Evolutionary conservation across 2,797 vertebrate species (phyloP).

Genomic region (Pteropus rufus): DNA sequence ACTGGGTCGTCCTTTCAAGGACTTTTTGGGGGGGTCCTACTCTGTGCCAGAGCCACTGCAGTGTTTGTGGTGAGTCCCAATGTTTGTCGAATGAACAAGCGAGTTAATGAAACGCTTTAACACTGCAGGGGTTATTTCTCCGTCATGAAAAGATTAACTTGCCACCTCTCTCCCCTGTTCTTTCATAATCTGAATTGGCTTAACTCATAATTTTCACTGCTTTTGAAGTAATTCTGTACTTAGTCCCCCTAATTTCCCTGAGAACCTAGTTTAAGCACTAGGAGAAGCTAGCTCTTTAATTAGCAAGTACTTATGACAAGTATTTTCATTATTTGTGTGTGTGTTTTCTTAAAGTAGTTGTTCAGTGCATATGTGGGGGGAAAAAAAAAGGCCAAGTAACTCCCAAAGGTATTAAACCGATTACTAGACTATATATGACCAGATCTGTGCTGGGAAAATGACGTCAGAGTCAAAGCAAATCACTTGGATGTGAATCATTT

Average conservation of each 20-base stretch:
- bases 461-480: constrained; percentile 8
- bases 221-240: neutral
- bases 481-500: constrained; percentile 30
- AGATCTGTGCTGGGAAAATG: neutral
- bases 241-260: neutral
- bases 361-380: neutral
- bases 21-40: neutral
- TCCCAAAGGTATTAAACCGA: constrained; percentile 47
- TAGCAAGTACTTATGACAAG: constrained; percentile 4
- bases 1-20: neutral
- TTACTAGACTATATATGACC: neutral
- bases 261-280: constrained; percentile 17
- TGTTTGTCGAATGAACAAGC: neutral
- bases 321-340: neutral
- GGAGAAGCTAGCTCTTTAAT: constrained; percentile 42
- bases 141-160: neutral
- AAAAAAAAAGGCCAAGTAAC: neutral
- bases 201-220: neutral
- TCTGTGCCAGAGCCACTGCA: neutral
- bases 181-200: neutral
- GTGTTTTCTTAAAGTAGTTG: neutral
- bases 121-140: neutral
- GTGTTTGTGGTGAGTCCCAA: neutral
- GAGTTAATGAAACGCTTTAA: neutral
- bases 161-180: neutral